A percentile compares a stretch with the other conserved stretches of the same genome.
These are phyloP conservation scores for Numenius phaeopus DNA, from an alignment of 2,797 vertebrate species.

Conservation along the genomic window DNA sequence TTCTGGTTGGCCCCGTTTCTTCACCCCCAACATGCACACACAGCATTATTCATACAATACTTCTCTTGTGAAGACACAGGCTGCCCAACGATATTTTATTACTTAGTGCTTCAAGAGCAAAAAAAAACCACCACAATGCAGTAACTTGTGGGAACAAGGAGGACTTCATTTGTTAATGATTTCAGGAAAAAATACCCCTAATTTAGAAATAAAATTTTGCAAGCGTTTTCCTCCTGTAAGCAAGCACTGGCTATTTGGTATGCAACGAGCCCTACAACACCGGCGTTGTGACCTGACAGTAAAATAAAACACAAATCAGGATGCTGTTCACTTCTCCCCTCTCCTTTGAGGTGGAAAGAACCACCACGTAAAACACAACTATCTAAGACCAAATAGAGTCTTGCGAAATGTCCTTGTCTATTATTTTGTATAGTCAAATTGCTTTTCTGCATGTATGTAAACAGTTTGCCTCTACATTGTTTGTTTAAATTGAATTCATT, in stretches of 20 bases:
- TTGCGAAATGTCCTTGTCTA: not conserved
- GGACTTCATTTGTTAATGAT: not conserved
- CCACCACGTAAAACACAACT: not conserved
- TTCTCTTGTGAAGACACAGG: not conserved
- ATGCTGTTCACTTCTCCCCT: not conserved
- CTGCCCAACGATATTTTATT: not conserved
- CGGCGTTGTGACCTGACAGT: fast-evolving
- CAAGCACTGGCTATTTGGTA: not conserved
- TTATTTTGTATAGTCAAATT: not conserved
- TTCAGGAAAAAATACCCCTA: not conserved
- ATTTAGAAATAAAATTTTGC: not conserved
- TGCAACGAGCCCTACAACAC: fast-evolving
- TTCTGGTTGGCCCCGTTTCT: not conserved
- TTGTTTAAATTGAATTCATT: not conserved
- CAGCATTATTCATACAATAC: not conserved
- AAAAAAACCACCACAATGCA: not conserved
- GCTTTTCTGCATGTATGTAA: not conserved
- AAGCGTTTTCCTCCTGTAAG: not conserved
- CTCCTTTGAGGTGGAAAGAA: not conserved
- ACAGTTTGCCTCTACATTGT: not conserved
- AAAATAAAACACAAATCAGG: not conserved
- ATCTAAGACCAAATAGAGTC: not conserved
- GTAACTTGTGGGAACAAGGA: not conserved
- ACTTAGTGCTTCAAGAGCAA: not conserved
- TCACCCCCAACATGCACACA: not conserved